These are phyloP conservation scores for Fukomys damarensis DNA, from an alignment of 2,113 vertebrate genomes.

Conservation along the genomic window DNA sequence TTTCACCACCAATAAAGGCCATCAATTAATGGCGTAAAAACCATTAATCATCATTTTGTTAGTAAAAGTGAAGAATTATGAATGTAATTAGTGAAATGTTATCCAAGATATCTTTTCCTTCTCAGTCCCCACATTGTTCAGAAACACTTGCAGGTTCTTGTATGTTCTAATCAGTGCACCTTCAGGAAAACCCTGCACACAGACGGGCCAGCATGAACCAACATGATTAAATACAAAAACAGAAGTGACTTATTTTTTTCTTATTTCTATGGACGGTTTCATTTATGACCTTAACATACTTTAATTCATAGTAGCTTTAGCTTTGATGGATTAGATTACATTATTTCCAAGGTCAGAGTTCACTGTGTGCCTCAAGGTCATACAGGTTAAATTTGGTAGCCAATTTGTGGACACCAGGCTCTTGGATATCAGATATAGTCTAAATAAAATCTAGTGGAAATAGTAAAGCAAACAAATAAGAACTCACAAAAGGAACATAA, in stretches of 20 bases:
- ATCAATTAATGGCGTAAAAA: slow-evolving; percentile 62
- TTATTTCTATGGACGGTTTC: slow-evolving; percentile 24
- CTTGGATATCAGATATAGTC: not conserved
- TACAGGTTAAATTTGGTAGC: not conserved
- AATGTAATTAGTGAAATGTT: slow-evolving; percentile 56
- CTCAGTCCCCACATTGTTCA: not conserved
- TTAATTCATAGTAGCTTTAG: not conserved
- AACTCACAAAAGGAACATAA: not conserved
- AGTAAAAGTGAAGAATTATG: slow-evolving; percentile 36
- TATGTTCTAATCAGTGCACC: not conserved
- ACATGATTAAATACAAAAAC: slow-evolving; percentile 3
- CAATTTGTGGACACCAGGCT: not conserved
- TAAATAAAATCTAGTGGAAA: not conserved
- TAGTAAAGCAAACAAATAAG: not conserved
- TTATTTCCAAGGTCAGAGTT: slow-evolving; percentile 33
- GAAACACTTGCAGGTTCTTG: not conserved
- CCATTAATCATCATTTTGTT: slow-evolving; percentile 58
- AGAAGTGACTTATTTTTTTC: not conserved
- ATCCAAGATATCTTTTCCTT: not conserved
- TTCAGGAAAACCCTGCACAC: not conserved
- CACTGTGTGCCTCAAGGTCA: not conserved
- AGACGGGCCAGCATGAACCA: not conserved
- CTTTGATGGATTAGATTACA: slow-evolving; percentile 19
- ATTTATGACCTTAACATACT: not conserved
- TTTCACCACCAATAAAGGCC: slow-evolving; percentile 57